A percentile compares a stretch with the other conserved stretches of the same genome.
These are phyloP conservation scores for Telmatochromis bifrenatus DNA, from an alignment of 2,113 vertebrate genomes.

Conservation along the genomic window DNA sequence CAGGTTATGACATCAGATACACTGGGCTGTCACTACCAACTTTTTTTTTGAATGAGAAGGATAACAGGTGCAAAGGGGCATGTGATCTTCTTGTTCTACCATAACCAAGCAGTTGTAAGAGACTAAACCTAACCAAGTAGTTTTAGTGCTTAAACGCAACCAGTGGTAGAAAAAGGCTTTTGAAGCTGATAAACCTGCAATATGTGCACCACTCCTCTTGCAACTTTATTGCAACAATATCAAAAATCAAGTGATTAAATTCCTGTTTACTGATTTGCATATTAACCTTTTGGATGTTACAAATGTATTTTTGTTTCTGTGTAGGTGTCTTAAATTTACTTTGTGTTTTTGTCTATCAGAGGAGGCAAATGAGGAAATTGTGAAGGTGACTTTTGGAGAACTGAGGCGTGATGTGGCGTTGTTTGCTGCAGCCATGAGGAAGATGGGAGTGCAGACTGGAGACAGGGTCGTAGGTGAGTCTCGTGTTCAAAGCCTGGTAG, in stretches of 20 bases:
- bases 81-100: background rate
- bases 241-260: background rate
- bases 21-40: background rate
- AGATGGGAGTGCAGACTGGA: slow-evolving; percentile 83
- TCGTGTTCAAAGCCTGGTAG: background rate
- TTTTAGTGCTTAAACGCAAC: background rate
- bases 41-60: background rate
- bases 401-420: slow-evolving; percentile 82
- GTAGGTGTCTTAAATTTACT: background rate
- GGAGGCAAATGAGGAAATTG: slow-evolving; percentile 87
- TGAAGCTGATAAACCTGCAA: background rate
- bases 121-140: background rate
- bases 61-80: background rate
- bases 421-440: slow-evolving; percentile 92
- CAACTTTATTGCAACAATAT: background rate
- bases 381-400: slow-evolving; percentile 89
- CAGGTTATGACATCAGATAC: background rate
- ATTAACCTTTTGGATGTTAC: background rate
- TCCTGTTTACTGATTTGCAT: background rate
- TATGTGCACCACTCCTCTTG: background rate
- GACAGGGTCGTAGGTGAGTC: slow-evolving; percentile 91
- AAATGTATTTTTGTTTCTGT: background rate
- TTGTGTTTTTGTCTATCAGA: slow-evolving; percentile 55
- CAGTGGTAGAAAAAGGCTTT: background rate
- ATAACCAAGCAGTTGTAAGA: background rate